Base-by-base conservation (phyloP, 2,888 invertebrate species). In the Atethmia centrago region DNA sequence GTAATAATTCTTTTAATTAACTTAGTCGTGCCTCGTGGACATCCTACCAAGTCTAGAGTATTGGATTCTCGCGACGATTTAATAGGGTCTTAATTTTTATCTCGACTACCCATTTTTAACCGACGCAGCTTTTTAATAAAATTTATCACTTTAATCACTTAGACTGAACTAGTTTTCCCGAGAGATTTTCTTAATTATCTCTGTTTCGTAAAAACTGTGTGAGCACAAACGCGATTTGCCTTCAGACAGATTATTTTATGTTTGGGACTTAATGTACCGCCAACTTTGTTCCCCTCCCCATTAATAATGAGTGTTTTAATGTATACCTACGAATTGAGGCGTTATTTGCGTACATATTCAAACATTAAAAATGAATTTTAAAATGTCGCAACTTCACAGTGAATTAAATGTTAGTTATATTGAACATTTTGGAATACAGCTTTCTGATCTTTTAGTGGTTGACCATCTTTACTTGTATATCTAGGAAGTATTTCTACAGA, bases 241-340 rank as follows among this genome's bases (percentile, higher is more conserved):
- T 45, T 53, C 40, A 28, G 16, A 59, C 55, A 53, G 40, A 62
- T 70, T 69, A 69, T 70, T 64, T 72, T 36, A 68, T 79, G 16
- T 59, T 61, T 49, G 45, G 3, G 49, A 40, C 28, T 51, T 67
- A 47, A 61, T 59, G 59, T 79, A 73, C 68, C 36, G 42, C 62
- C 68, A 58, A 80, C 68, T 79, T 80, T 74, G 74, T 79, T 79
- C 83, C 69, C 21, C 40, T 47, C 9, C 53, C 70, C 80, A 83
- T 83, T 80, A 80, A 83, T 79, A 53, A 80, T 80, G 25, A 58
- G 72, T 45, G 74, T 65, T 68, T 79, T 79, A 83, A 79, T 83
- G 83, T 73, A 62, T 56, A 69, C 65, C 36, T 42, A 36, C 56
- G 51, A 79, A 79, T 63, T 73, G 55, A 69, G 25, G 62, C 40